Percentiles rank a stretch among this genome's conserved stretches.
Evolutionary conservation across 2,888 invertebrate genomes (phyloP).

Genomic region (Oscheius sp.): DNA sequence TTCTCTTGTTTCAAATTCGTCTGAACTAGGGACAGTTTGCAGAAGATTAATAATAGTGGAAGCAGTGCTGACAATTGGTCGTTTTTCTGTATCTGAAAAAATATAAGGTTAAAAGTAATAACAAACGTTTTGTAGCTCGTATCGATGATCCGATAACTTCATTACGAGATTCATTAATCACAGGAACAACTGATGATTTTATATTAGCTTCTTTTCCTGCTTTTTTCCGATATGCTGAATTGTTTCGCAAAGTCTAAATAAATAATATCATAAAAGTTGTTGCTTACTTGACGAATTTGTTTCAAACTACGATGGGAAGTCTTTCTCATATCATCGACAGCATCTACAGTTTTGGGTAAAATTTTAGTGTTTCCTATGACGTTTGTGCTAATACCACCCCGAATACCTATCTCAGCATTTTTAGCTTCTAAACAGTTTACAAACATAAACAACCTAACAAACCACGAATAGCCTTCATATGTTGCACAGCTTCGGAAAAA

Average conservation of each 20-base stretch:
- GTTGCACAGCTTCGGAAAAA: slow-evolving; percentile 11
- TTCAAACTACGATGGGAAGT: slow-evolving; percentile 31
- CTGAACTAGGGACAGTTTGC: slow-evolving; percentile 24
- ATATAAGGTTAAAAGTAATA: not conserved
- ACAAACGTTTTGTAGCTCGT: slow-evolving; percentile 1
- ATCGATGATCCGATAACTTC: not conserved
- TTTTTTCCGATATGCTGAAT: slow-evolving; percentile 14
- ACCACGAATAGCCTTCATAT: slow-evolving; percentile 27
- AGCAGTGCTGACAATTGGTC: slow-evolving; percentile 18
- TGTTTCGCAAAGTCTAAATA: slow-evolving; percentile 15
- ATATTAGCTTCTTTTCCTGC: not conserved
- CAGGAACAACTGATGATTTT: not conserved
- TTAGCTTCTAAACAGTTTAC: slow-evolving; percentile 3
- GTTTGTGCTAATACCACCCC: slow-evolving; percentile 9
- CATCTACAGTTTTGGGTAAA: not conserved
- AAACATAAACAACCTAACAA: not conserved
- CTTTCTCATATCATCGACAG: slow-evolving; percentile 35
- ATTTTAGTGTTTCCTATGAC: not conserved
- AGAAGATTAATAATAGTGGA: slow-evolving; percentile 16
- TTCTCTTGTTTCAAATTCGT: slow-evolving; percentile 12
- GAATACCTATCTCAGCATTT: not conserved
- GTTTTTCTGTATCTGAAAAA: not conserved
- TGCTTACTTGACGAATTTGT: slow-evolving; percentile 22
- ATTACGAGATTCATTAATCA: not conserved
- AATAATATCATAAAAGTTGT: not conserved